A percentile compares a stretch with the other conserved stretches of the same genome.
Conservation (phyloP, 2,113 vertebrate genomes). For the Oceanodroma tethys region DNA sequence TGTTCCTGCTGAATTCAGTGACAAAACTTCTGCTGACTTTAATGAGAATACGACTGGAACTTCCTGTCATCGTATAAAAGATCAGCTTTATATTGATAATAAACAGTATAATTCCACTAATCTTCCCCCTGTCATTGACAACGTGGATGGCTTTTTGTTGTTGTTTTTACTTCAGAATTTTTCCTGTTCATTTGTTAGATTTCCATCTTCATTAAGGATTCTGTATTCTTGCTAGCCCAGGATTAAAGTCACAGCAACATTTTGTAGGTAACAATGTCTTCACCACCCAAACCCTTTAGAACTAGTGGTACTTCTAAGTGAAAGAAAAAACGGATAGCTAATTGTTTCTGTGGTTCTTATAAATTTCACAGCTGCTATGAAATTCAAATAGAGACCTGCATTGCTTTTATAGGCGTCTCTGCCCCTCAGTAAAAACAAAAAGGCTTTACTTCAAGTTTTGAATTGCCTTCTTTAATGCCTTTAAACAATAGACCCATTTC, state of each 20-base stretch:
- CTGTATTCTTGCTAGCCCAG: not conserved
- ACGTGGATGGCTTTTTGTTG: not conserved
- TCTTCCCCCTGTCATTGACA: not conserved
- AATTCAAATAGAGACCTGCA: slow-evolving; percentile 73
- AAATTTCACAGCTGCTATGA: slow-evolving; percentile 71
- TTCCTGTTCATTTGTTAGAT: not conserved
- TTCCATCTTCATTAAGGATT: not conserved
- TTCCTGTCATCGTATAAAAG: not conserved
- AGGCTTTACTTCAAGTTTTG: slow-evolving; percentile 26
- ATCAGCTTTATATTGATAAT: not conserved
- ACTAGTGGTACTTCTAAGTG: not conserved
- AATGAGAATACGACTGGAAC: not conserved
- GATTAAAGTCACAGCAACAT: not conserved
- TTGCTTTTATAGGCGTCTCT: slow-evolving; percentile 66
- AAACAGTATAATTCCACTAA: not conserved
- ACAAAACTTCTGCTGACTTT: not conserved
- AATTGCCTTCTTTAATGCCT: slow-evolving; percentile 67
- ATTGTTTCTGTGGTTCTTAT: slow-evolving; percentile 50
- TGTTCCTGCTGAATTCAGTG: not conserved
- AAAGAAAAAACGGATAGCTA: not conserved
- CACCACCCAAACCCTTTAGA: not conserved
- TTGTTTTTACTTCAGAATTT: not conserved
- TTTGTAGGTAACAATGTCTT: not conserved
- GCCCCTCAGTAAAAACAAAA: slow-evolving; percentile 50
- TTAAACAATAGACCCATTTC: slow-evolving; percentile 71